Base-by-base conservation (phyloP, 1,140 invertebrate species). In the Saccostrea glomerata region DNA sequence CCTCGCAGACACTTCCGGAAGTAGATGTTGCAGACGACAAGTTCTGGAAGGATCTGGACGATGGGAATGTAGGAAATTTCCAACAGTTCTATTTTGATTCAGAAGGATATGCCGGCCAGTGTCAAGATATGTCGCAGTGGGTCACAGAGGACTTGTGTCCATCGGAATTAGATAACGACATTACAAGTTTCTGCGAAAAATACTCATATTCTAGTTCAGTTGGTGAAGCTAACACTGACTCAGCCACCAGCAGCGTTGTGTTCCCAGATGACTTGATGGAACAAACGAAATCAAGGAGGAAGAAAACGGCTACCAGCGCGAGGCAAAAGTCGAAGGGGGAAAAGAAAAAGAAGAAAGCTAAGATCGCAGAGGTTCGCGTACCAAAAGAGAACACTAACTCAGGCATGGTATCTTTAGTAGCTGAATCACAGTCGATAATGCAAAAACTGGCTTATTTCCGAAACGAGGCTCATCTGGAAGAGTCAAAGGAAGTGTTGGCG, bases 31-130 rank as follows among this genome's bases (percentile, higher is more conserved):
- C 70, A 30, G 30, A 77, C 30, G 25, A 30, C 23, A 15, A 17
- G 7, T 77, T 77, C 70, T 77, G 70, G 70, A 77, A 77, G 23
- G 25, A 77, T 77, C 30, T 77, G 23, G 25, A 30, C 25, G 70
- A 77, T 25, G 25, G 25, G 23, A 77, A 77, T 36, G 25, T 77
- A 15, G 70, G 25, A 15, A 30, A 30, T 30, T 15, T 25, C 23
- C 30, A 30, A 1, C 23, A 77, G 70, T 30, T 77, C 30, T 15
- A 30, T 23, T 15, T 30, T 25, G 30, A 30, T 36, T 12, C 70
- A 77, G 70, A 30, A 2, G 70, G 25, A 77, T 30, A 77, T 36
- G 15, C 11, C 15, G 70, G 17, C 20, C 15, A 66, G 20, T 66
- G 20, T 66, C 60, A 66, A 20, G 60, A 77, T 0, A 30, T 77